A percentile compares a stretch with the other conserved stretches of the same genome.
phyloP scores from a whole-genome alignment of 1,140 invertebrate genomes.

The Colletes latitarsis region DNA sequence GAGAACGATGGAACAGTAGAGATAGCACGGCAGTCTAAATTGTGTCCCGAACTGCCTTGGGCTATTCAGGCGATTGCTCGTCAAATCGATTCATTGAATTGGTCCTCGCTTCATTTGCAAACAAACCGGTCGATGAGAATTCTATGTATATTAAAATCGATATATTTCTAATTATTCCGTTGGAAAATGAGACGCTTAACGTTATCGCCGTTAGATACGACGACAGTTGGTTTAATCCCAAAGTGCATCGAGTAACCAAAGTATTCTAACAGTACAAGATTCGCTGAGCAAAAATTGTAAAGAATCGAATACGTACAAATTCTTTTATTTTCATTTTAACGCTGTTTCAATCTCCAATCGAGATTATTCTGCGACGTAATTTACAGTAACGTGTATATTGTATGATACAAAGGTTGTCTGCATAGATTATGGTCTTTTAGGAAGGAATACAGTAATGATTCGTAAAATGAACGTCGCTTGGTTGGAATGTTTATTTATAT shows the following conservation, averaged over 20 bases:
- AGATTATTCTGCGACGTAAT: background rate
- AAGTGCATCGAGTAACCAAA: background rate
- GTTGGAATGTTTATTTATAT: no score
- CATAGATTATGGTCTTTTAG: no score
- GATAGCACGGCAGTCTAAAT: constrained; percentile 33
- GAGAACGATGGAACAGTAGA: background rate
- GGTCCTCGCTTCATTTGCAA: constrained; percentile 37
- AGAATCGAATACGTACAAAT: no score
- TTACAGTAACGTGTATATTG: no score
- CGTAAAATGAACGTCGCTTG: no score
- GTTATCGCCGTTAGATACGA: no score
- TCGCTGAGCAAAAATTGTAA: no score
- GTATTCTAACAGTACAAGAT: background rate
- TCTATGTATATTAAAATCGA: background rate
- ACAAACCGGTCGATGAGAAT: constrained; percentile 32
- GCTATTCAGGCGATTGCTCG: constrained; percentile 43
- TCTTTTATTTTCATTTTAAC: no score
- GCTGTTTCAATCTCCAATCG: background rate
- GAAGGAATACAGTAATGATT: no score
- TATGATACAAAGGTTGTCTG: no score
- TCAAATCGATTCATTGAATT: constrained; percentile 44
- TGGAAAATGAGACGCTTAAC: background rate
- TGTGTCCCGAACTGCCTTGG: constrained; percentile 39
- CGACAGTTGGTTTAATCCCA: background rate
- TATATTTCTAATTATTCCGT: background rate